Percentiles rank a stretch among this genome's conserved stretches.
Evolutionary conservation across 2,113 vertebrate genomes (phyloP).

Genomic region (Gavia stellata): DNA sequence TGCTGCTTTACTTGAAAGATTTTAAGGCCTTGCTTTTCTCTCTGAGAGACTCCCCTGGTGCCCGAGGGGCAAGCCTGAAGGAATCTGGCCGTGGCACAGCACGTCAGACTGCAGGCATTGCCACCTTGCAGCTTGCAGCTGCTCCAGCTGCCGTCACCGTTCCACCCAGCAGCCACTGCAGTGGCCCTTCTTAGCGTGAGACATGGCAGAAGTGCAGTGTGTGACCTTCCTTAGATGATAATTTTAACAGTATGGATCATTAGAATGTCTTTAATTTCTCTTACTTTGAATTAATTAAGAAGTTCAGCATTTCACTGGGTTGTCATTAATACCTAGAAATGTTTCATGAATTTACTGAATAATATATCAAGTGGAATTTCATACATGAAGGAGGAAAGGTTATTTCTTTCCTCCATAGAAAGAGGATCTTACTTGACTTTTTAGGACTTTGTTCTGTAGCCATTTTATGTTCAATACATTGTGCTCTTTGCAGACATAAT

Average conservation of each 20-base stretch:
- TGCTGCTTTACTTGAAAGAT: not conserved
- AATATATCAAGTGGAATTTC: not conserved
- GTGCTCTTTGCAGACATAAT: not conserved
- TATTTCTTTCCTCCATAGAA: not conserved
- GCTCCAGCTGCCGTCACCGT: fast-evolving
- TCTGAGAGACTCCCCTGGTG: not conserved
- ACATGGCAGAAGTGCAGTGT: fast-evolving
- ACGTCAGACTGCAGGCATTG: too few species aligned
- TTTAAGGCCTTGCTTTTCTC: not conserved
- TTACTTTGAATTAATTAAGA: not conserved
- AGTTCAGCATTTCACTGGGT: not conserved
- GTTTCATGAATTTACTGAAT: not conserved
- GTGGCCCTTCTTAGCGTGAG: not conserved
- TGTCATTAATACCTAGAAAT: not conserved
- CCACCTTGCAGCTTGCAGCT: not conserved
- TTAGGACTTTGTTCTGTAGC: not conserved
- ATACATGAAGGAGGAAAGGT: not conserved
- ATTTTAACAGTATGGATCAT: not conserved
- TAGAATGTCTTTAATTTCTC: not conserved
- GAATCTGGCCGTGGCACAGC: not conserved
- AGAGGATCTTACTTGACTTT: not conserved
- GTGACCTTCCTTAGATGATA: not conserved
- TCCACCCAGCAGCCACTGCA: not conserved
- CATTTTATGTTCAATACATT: not conserved
- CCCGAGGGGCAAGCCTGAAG: not conserved